Percentiles rank a stretch among this genome's conserved stretches.
Conservation (phyloP, 2,888 invertebrate species). For the Dicyrtomina minuta region DNA sequence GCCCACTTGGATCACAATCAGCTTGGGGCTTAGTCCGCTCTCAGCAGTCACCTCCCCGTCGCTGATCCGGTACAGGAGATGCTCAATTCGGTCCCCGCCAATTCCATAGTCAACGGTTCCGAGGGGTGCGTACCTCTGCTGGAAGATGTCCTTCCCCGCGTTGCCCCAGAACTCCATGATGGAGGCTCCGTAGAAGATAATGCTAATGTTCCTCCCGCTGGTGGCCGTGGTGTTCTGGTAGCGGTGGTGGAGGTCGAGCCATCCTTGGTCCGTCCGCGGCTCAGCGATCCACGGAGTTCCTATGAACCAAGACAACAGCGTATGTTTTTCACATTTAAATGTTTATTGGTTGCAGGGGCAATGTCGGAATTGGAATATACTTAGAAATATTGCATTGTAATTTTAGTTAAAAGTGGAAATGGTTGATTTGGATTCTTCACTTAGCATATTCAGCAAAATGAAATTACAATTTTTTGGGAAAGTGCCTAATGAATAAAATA, state of each 20-base stretch:
- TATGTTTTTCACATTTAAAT: too few species aligned
- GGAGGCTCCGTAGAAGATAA: conserved; percentile 5
- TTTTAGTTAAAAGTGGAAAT: too few species aligned
- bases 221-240: background rate
- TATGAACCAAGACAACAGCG: too few species aligned
- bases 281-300: background rate
- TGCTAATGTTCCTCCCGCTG: background rate
- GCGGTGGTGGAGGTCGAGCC: background rate
- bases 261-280: background rate
- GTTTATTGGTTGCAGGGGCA: too few species aligned
- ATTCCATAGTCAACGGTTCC: background rate
- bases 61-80: background rate
- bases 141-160: background rate
- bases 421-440: too few species aligned
- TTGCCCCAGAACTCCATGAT: background rate
- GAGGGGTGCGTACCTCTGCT: background rate
- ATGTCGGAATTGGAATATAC: too few species aligned
- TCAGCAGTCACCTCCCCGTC: background rate
- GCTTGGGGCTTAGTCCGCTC: background rate
- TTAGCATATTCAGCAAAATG: too few species aligned
- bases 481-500: too few species aligned
- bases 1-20: background rate
- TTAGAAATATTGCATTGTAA: too few species aligned
- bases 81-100: too few species aligned
- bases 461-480: too few species aligned